Conservation (phyloP, 2,888 invertebrate species). For the Sussaba pulchella region DNA sequence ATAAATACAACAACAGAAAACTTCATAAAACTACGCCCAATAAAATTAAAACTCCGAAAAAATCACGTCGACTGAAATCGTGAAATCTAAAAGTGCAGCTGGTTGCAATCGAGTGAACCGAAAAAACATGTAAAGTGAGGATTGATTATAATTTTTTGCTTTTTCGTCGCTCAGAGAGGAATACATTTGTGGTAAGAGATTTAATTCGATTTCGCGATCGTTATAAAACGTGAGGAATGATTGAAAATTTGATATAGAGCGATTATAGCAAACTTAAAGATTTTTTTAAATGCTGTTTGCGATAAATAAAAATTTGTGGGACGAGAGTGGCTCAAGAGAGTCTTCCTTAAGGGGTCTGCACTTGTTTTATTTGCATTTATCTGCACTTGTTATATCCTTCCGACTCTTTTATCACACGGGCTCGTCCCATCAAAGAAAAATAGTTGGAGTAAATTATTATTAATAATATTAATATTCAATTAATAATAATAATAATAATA, state of each 20-base stretch:
- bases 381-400: no score
- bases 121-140: constrained; percentile 57
- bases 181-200: constrained; percentile 52
- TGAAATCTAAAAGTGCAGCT: constrained; percentile 33
- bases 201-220: neutral
- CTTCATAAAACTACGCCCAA: neutral
- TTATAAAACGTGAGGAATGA: neutral
- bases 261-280: no score
- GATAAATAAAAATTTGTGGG: no score
- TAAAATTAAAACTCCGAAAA: neutral
- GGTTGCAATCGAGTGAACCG: constrained; percentile 33
- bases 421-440: no score
- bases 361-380: no score
- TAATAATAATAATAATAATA: no score
- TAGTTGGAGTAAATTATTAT: no score
- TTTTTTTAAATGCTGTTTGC: no score
- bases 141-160: constrained; percentile 44
- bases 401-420: no score
- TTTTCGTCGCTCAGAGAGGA: constrained; percentile 35
- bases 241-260: neutral
- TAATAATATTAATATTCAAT: no score
- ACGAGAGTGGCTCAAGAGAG: no score
- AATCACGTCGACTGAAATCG: neutral
- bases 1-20: neutral
- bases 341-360: no score